A percentile compares a stretch with the other conserved stretches of the same genome.
Evolutionary conservation across 1,140 invertebrate species (phyloP).

Genomic region (Papilio xuthus): DNA sequence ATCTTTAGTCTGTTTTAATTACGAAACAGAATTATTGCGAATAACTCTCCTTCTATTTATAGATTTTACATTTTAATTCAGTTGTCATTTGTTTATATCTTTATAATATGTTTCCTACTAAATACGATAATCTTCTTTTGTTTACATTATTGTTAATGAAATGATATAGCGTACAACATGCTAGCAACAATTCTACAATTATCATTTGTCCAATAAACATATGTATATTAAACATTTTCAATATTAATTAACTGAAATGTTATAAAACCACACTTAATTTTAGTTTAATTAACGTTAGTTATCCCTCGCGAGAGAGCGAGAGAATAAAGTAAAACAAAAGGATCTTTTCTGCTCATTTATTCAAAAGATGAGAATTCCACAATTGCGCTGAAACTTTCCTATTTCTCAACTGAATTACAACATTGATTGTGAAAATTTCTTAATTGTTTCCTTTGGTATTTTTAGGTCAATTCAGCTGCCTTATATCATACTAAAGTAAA

Average conservation of each 20-base stretch:
- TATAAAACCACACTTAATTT: neutral
- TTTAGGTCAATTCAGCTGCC: neutral
- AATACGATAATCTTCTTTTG: no score
- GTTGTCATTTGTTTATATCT: neutral
- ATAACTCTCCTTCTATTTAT: neutral
- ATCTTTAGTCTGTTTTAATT: conserved; percentile 29
- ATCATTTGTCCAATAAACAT: neutral
- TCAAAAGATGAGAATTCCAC: conserved; percentile 53
- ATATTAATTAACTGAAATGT: neutral
- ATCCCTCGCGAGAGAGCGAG: conserved; percentile 4
- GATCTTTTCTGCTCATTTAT: conserved; percentile 60
- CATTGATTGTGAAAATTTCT: conserved; percentile 51
- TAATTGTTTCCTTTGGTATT: conserved; percentile 36
- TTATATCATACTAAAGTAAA: neutral
- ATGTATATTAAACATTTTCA: neutral
- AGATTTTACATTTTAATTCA: neutral
- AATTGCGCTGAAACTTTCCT: conserved; percentile 52
- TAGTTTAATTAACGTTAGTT: conserved; percentile 42
- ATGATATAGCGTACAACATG: no score
- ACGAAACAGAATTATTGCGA: neutral
- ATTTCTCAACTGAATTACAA: conserved; percentile 51
- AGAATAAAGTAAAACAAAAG: conserved; percentile 59
- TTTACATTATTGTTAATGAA: no score
- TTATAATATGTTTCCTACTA: no score
- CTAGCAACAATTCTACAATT: no score